Evolutionary conservation across 2,113 vertebrate species (phyloP).

Genomic region (Upupa epops): DNA sequence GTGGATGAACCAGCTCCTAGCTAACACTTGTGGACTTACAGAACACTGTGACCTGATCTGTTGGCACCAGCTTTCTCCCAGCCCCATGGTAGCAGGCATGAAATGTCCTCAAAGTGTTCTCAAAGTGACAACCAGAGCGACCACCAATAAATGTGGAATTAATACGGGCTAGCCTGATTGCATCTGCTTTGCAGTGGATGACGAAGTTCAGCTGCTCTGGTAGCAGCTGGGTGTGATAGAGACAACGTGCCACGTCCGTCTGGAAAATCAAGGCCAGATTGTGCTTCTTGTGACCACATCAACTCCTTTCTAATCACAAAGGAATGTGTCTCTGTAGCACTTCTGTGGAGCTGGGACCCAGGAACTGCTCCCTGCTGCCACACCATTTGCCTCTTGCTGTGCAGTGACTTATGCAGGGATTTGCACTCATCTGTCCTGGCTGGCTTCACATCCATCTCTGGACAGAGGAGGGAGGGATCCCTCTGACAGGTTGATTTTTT

Average conservation of each 20-base stretch:
- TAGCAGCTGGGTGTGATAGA: rapidly evolving
- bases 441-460: background rate
- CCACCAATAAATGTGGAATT: background rate
- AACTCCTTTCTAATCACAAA: background rate
- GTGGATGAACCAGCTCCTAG: background rate
- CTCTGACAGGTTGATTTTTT: conserved; percentile 20
- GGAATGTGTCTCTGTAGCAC: background rate
- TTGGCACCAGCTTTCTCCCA: background rate
- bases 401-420: background rate
- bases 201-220: background rate
- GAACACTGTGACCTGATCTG: background rate
- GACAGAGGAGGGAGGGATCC: background rate
- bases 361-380: background rate
- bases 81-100: background rate
- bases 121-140: background rate
- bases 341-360: background rate
- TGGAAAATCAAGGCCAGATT: background rate
- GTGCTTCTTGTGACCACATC: background rate
- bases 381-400: background rate
- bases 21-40: background rate
- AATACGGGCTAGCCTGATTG: background rate
- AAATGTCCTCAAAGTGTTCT: background rate
- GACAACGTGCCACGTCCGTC: background rate
- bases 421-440: background rate
- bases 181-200: background rate